Percentiles rank a stretch among this genome's conserved stretches.
Conservation (phyloP, 2,113 vertebrate species). For the Uropsilus gracilis region DNA sequence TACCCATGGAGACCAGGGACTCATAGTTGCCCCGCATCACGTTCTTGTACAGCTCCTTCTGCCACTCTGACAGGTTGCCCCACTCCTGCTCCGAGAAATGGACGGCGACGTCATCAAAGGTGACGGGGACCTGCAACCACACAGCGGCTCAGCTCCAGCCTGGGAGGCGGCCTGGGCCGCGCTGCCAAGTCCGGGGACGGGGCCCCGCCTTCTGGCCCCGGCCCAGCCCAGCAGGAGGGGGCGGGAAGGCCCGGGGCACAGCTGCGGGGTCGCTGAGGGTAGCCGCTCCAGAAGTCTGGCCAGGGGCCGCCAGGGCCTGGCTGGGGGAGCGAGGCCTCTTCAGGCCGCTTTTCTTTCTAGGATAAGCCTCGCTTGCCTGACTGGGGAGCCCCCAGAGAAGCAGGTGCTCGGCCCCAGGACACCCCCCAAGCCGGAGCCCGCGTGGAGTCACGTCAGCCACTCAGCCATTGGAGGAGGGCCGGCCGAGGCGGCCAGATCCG, state of each 20-base stretch:
- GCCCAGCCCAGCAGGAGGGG: background rate
- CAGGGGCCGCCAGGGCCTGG: too few relatives aligned
- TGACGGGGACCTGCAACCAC: constrained; percentile 83
- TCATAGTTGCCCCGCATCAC: constrained; percentile 87
- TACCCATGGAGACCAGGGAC: constrained; percentile 86
- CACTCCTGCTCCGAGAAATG: constrained; percentile 87
- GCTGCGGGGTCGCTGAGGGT: background rate
- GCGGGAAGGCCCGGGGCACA: background rate
- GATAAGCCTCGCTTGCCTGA: too few relatives aligned
- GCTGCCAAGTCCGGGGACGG: background rate
- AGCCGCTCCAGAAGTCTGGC: background rate
- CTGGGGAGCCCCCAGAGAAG: background rate
- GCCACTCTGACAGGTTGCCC: constrained; percentile 83
- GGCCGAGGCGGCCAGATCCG: too few relatives aligned
- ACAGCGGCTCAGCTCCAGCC: background rate
- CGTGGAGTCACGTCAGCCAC: too few relatives aligned
- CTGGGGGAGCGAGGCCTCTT: too few relatives aligned
- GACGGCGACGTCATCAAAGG: constrained; percentile 82
- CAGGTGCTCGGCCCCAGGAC: background rate
- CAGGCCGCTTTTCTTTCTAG: too few relatives aligned
- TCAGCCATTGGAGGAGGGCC: too few relatives aligned
- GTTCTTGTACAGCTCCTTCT: constrained; percentile 86
- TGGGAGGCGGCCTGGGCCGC: rapidly evolving
- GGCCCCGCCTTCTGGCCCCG: background rate
- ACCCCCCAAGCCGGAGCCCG: background rate